A percentile compares a stretch with the other conserved stretches of the same genome.
Conservation (phyloP, 2,888 invertebrate genomes). For the Ichneumoninae sp. region DNA sequence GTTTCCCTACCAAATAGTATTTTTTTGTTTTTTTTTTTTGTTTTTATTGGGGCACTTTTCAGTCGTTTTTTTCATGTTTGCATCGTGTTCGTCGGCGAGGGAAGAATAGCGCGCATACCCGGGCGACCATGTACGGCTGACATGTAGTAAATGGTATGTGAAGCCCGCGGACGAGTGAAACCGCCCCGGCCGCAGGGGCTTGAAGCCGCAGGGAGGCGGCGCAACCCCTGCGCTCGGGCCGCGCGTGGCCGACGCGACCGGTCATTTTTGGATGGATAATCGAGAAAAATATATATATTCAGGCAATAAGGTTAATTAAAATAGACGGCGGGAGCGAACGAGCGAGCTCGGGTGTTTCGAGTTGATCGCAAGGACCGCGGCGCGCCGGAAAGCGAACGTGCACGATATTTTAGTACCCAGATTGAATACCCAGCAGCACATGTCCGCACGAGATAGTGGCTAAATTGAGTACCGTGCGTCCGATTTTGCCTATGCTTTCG, state of each 20-base stretch:
- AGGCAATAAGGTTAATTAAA: conserved; percentile 37
- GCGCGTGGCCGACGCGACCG: not conserved
- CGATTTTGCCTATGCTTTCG: no score
- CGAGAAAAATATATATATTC: conserved; percentile 3
- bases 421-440: no score
- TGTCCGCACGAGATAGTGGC: no score
- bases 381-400: not conserved
- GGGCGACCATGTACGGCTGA: not conserved
- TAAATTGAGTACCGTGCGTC: no score
- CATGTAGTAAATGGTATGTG: conserved; percentile 12
- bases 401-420: not conserved
- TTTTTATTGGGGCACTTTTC: conserved; percentile 15
- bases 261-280: conserved; percentile 18
- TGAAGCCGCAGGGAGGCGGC: not conserved
- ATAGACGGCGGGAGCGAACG: conserved; percentile 3
- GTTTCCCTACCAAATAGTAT: conserved; percentile 12
- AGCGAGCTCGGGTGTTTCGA: conserved; percentile 11
- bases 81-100: conserved; percentile 9
- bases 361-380: conserved; percentile 1
- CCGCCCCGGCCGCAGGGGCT: conserved; percentile 20
- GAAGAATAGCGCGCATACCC: conserved; percentile 6
- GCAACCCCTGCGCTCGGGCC: not conserved
- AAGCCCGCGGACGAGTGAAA: not conserved
- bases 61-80: conserved; percentile 4
- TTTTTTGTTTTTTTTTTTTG: not conserved